These are phyloP conservation scores for Macroramphosus scolopax DNA, from an alignment of 2,797 vertebrate genomes.

Conservation along the genomic window DNA sequence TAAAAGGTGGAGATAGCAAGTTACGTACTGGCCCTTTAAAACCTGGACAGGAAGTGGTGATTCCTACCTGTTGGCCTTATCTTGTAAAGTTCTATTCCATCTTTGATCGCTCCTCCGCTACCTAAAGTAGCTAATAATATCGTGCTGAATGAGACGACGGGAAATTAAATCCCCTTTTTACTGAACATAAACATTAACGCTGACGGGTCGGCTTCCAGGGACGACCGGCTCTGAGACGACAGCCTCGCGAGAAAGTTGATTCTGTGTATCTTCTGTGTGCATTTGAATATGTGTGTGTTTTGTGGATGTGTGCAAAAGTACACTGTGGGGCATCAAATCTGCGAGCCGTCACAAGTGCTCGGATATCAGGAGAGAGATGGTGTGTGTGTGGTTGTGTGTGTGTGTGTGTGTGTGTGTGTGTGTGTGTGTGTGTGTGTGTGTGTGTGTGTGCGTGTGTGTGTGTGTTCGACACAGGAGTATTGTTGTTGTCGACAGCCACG, in stretches of 20 bases:
- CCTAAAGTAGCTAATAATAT: slow-evolving; percentile 42
- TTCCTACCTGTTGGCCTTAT: too few species aligned
- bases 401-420: too few species aligned
- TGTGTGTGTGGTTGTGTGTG: too few species aligned
- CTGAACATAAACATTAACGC: slow-evolving; percentile 61
- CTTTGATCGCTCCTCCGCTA: slow-evolving; percentile 26
- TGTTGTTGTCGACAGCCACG: slow-evolving; percentile 10
- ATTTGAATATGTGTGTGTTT: too few species aligned
- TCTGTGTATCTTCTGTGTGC: too few species aligned
- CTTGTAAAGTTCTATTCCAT: too few species aligned
- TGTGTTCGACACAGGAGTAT: not conserved
- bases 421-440: too few species aligned
- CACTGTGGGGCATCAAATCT: slow-evolving; percentile 11
- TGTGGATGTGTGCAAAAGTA: not conserved
- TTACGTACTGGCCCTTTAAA: too few species aligned
- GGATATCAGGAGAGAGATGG: slow-evolving; percentile 9
- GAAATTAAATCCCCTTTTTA: slow-evolving; percentile 48
- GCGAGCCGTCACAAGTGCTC: slow-evolving; percentile 11
- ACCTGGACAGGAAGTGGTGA: too few species aligned
- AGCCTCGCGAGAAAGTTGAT: slow-evolving; percentile 41
- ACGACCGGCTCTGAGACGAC: slow-evolving; percentile 57
- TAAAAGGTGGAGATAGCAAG: too few species aligned
- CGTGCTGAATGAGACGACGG: too few species aligned
- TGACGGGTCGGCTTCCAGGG: slow-evolving; percentile 35
- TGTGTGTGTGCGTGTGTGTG: slow-evolving; percentile 1